Conservation (phyloP, 1,140 invertebrate genomes). For the Drosophila sp. region DNA sequence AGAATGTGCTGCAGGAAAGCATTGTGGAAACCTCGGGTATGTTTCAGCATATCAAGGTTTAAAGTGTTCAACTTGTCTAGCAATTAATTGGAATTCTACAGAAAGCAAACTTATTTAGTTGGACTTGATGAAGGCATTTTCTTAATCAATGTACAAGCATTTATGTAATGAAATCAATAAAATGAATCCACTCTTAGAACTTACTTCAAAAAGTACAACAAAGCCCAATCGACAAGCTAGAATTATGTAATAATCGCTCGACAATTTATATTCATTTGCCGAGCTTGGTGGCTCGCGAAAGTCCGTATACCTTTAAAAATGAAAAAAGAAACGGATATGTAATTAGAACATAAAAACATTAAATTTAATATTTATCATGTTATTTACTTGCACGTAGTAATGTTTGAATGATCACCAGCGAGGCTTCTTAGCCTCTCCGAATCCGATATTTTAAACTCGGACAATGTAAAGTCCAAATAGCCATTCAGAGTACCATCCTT, state of each 20-base stretch:
- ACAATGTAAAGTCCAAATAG: conserved; percentile 93
- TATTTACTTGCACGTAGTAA: conserved; percentile 84
- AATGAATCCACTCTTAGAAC: conserved; percentile 35
- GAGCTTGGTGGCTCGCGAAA: conserved; percentile 91
- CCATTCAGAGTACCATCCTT: conserved; percentile 88
- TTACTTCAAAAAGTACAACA: conserved; percentile 96
- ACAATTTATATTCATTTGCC: conserved; percentile 88
- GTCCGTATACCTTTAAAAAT: conserved; percentile 86
- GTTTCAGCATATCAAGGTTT: conserved; percentile 77
- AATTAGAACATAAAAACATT: conserved; percentile 3
- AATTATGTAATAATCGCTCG: conserved; percentile 95
- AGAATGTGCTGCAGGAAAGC: conserved; percentile 64
- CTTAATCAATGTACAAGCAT: conserved; percentile 43
- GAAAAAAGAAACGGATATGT: neutral
- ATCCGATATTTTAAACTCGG: conserved; percentile 91
- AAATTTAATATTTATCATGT: neutral
- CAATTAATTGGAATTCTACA: conserved; percentile 45
- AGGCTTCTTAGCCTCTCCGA: conserved; percentile 86
- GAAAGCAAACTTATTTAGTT: conserved; percentile 20
- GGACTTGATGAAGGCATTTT: conserved; percentile 35
- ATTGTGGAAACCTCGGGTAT: conserved; percentile 73
- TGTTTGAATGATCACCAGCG: conserved; percentile 62
- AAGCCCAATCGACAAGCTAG: conserved; percentile 95
- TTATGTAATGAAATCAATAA: conserved; percentile 45
- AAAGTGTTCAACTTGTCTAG: conserved; percentile 32